Evolutionary conservation across 35 echinoderm and acorn worm genomes (phyloP).

Genomic region (Acanthaster planci): DNA sequence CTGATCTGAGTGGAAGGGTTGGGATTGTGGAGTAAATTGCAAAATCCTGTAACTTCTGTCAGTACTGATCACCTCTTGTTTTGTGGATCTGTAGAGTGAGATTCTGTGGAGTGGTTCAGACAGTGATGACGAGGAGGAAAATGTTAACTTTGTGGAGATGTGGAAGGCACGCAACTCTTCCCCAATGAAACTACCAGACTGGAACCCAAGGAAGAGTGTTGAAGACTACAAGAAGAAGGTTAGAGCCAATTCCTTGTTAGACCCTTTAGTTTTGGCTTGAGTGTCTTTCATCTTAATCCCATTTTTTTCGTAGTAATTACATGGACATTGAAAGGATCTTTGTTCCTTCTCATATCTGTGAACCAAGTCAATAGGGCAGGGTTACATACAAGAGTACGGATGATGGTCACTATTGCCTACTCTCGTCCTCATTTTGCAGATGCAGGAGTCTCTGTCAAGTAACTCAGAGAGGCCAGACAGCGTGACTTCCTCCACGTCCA

Average conservation of each 20-base stretch:
- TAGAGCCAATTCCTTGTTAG: neutral
- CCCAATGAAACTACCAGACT: slow-evolving; percentile 66
- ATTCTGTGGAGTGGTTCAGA: slow-evolving; percentile 62
- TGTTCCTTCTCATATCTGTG: too few species aligned
- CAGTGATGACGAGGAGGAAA: slow-evolving; percentile 49
- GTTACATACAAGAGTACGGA: too few species aligned
- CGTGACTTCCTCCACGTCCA: slow-evolving; percentile 54
- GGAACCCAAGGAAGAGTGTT: slow-evolving; percentile 64
- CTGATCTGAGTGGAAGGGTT: too few species aligned
- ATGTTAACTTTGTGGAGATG: slow-evolving; percentile 74
- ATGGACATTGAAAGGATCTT: too few species aligned
- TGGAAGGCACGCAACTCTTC: slow-evolving; percentile 56
- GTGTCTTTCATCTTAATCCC: too few species aligned
- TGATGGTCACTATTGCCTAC: too few species aligned
- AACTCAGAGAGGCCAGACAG: slow-evolving; percentile 40
- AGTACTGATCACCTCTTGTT: too few species aligned
- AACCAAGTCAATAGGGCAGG: too few species aligned
- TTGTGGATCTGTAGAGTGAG: slow-evolving; percentile 34
- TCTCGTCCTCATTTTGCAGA: neutral
- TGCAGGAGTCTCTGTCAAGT: slow-evolving; percentile 51
- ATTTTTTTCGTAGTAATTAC: too few species aligned
- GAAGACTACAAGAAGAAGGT: slow-evolving; percentile 66
- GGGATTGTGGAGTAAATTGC: too few species aligned
- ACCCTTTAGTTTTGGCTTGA: too few species aligned
- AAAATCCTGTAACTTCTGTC: too few species aligned